These are phyloP conservation scores for Silurus meridionalis DNA, from an alignment of 2,113 vertebrate genomes.

Conservation along the genomic window DNA sequence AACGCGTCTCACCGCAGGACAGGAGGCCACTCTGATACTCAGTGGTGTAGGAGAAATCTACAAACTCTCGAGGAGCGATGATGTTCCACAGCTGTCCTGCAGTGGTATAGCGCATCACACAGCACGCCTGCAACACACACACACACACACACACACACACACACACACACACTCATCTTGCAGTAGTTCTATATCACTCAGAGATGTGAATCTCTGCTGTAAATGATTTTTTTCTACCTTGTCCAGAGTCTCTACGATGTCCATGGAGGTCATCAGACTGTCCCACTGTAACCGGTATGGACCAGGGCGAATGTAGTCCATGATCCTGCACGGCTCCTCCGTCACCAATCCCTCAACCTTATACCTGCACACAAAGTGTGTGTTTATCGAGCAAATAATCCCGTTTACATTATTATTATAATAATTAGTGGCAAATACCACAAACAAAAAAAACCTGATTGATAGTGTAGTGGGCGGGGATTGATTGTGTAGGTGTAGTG, in stretches of 20 bases:
- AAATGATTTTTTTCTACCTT: slow-evolving; percentile 66
- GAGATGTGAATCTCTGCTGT: too few relatives aligned
- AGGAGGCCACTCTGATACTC: slow-evolving; percentile 77
- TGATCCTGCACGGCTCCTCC: slow-evolving; percentile 68
- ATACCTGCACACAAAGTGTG: slow-evolving; percentile 68
- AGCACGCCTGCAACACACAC: slow-evolving; percentile 70
- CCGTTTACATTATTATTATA: not conserved
- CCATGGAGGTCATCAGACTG: slow-evolving; percentile 83
- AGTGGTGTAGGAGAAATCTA: slow-evolving; percentile 86
- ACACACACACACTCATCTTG: not conserved
- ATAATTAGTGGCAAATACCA: not conserved
- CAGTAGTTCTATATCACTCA: too few relatives aligned
- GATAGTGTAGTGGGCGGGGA: too few relatives aligned
- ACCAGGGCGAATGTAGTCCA: slow-evolving; percentile 82
- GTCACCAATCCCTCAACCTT: slow-evolving; percentile 81
- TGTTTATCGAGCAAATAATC: not conserved
- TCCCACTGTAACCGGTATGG: slow-evolving; percentile 81
- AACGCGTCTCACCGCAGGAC: slow-evolving; percentile 76
- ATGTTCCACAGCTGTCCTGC: slow-evolving; percentile 84
- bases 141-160: not conserved
- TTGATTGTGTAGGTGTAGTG: too few relatives aligned
- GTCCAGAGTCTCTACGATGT: slow-evolving; percentile 77
- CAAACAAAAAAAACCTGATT: not conserved
- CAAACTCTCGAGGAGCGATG: slow-evolving; percentile 82
- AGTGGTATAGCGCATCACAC: slow-evolving; percentile 83